Conservation (phyloP, 2,113 vertebrate genomes). For the Sturnira hondurensis region DNA sequence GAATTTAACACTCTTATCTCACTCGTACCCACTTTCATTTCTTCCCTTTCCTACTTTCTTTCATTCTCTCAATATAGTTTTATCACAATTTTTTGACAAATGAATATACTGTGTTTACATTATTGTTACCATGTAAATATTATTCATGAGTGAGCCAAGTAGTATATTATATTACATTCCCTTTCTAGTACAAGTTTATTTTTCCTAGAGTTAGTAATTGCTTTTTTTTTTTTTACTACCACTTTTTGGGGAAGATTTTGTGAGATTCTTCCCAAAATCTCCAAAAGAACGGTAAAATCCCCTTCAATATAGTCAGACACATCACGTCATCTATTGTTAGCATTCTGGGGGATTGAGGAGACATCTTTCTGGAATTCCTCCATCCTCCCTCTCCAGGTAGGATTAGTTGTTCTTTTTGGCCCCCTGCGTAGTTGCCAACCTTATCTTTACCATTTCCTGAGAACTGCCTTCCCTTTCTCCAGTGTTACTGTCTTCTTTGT, state of each 20-base stretch:
- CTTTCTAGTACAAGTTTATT: not conserved
- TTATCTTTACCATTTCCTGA: not conserved
- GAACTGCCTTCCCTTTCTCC: not conserved
- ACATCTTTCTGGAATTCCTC: not conserved
- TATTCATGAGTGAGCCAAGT: not conserved
- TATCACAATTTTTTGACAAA: not conserved
- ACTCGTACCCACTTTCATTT: not conserved
- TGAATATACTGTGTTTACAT: not conserved
- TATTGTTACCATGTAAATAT: not conserved
- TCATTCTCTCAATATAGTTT: not conserved
- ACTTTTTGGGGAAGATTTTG: too few species aligned
- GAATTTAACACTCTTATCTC: not conserved
- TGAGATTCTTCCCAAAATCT: not conserved
- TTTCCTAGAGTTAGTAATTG: not conserved
- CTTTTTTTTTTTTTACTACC: not conserved
- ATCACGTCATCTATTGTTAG: not conserved
- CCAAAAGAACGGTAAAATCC: not conserved
- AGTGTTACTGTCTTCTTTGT: not conserved
- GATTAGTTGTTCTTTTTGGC: not conserved
- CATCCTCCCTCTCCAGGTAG: not conserved
- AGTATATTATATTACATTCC: not conserved
- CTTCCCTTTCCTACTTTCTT: not conserved
- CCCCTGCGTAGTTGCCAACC: not conserved
- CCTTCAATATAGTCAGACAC: not conserved
- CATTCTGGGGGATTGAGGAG: not conserved